Evolutionary conservation across 1,140 invertebrate genomes (phyloP).

Genomic region (Drosophila burlai): DNA sequence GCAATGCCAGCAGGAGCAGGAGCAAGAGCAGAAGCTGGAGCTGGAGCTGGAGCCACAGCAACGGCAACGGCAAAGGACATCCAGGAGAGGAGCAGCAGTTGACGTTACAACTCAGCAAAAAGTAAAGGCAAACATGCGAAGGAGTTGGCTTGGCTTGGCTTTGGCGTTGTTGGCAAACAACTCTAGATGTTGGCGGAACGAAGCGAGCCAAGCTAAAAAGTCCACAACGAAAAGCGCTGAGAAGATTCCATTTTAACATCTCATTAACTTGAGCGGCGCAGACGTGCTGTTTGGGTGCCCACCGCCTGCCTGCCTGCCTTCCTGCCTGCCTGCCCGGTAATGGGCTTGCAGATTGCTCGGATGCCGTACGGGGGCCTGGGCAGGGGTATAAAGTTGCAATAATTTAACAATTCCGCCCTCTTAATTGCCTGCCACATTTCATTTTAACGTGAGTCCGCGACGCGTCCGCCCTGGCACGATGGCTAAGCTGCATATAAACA

Average conservation of each 20-base stretch:
- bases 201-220: slow-evolving; percentile 46
- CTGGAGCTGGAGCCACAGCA: background rate
- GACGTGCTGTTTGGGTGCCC: slow-evolving; percentile 50
- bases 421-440: slow-evolving; percentile 84
- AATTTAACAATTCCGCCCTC: slow-evolving; percentile 83
- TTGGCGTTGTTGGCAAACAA: slow-evolving; percentile 44
- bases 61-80: slow-evolving; percentile 28
- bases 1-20: background rate
- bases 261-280: slow-evolving; percentile 80
- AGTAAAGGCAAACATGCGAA: slow-evolving; percentile 53
- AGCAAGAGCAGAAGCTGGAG: background rate
- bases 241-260: slow-evolving; percentile 82
- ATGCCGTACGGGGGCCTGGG: background rate
- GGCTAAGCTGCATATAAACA: background rate
- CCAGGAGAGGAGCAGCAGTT: slow-evolving; percentile 41
- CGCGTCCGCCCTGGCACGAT: background rate
- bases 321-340: slow-evolving; percentile 8
- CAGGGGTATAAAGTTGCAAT: slow-evolving; percentile 66
- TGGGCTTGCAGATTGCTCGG: slow-evolving; percentile 6
- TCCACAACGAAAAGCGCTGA: slow-evolving; percentile 37
- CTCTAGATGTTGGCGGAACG: slow-evolving; percentile 12
- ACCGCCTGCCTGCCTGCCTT: background rate
- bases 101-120: slow-evolving; percentile 61
- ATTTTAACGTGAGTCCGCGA: slow-evolving; percentile 62
- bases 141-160: slow-evolving; percentile 34